A percentile compares a stretch with the other conserved stretches of the same genome.
Evolutionary conservation across 2,797 vertebrate genomes (phyloP).

Genomic region (Simalia tracyae): DNA sequence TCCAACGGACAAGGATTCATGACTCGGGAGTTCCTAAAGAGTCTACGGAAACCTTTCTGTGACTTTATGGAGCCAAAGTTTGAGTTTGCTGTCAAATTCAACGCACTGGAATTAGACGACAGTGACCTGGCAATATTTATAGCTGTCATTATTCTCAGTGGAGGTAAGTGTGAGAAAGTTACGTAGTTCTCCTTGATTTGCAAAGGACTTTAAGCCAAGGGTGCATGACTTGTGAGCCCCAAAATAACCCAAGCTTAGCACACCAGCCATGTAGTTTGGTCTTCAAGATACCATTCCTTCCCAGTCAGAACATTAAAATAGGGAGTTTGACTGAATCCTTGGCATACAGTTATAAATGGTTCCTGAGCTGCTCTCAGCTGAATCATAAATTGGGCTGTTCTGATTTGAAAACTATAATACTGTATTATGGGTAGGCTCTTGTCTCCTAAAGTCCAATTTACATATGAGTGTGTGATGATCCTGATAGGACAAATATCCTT

Average conservation of each 20-base stretch:
- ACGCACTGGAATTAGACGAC: conserved; percentile 95
- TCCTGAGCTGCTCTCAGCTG: background rate
- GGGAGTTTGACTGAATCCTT: background rate
- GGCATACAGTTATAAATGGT: too few species aligned
- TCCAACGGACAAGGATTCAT: conserved; percentile 97
- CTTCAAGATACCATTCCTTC: background rate
- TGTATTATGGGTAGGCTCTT: background rate
- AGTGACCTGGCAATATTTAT: conserved; percentile 97
- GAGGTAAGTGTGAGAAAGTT: conserved; percentile 79
- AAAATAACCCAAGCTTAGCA: background rate
- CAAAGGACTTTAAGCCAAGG: conserved; percentile 18
- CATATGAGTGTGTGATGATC: background rate
- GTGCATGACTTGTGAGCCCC: background rate
- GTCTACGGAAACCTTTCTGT: conserved; percentile 92
- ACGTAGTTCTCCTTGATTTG: background rate
- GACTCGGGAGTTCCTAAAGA: conserved; percentile 97
- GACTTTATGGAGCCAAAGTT: conserved; percentile 99
- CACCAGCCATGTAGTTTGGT: background rate
- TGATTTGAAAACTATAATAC: background rate
- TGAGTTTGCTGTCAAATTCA: conserved; percentile 98
- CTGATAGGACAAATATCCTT: background rate
- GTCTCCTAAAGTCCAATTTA: background rate
- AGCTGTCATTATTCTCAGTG: conserved; percentile 98
- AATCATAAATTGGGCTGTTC: background rate
- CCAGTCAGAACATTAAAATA: background rate